Conservation (phyloP, 2,888 invertebrate species). For the Nomada lathburiana region DNA sequence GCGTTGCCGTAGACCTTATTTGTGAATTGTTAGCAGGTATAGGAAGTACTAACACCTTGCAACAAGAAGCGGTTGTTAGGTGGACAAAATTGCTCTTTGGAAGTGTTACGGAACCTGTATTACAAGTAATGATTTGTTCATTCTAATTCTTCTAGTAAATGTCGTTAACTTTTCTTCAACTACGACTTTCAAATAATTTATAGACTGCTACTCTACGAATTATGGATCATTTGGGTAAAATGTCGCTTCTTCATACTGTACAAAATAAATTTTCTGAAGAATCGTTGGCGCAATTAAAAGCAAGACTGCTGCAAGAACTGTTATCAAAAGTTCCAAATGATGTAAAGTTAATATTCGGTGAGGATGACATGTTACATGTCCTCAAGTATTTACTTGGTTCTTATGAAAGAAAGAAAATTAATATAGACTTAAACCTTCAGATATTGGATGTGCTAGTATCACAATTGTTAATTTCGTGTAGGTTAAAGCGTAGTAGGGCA, state of each 20-base stretch:
- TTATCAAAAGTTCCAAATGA: slow-evolving; percentile 64
- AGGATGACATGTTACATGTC: slow-evolving; percentile 80
- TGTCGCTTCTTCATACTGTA: slow-evolving; percentile 59
- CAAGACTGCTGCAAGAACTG: slow-evolving; percentile 70
- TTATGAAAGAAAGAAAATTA: slow-evolving; percentile 84
- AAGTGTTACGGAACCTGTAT: slow-evolving; percentile 81
- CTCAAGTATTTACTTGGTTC: slow-evolving; percentile 83
- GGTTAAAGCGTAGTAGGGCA: slow-evolving; percentile 62
- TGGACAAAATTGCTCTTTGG: slow-evolving; percentile 84
- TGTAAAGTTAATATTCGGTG: slow-evolving; percentile 81
- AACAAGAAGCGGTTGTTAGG: slow-evolving; percentile 85
- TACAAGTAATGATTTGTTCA: slow-evolving; percentile 71
- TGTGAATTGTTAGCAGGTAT: slow-evolving; percentile 85
- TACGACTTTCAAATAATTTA: slow-evolving; percentile 25
- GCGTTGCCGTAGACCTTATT: slow-evolving; percentile 84
- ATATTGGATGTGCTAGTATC: slow-evolving; percentile 83
- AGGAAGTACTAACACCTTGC: slow-evolving; percentile 82
- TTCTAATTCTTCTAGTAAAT: neutral
- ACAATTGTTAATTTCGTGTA: slow-evolving; percentile 77
- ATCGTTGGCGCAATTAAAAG: slow-evolving; percentile 65
- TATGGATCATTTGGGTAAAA: slow-evolving; percentile 58
- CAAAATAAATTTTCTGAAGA: slow-evolving; percentile 67
- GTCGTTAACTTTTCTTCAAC: neutral
- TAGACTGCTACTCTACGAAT: slow-evolving; percentile 69
- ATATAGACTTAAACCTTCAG: slow-evolving; percentile 85